phyloP scores from a whole-genome alignment of 2,888 invertebrate genomes.

The Brachyptera risi region DNA sequence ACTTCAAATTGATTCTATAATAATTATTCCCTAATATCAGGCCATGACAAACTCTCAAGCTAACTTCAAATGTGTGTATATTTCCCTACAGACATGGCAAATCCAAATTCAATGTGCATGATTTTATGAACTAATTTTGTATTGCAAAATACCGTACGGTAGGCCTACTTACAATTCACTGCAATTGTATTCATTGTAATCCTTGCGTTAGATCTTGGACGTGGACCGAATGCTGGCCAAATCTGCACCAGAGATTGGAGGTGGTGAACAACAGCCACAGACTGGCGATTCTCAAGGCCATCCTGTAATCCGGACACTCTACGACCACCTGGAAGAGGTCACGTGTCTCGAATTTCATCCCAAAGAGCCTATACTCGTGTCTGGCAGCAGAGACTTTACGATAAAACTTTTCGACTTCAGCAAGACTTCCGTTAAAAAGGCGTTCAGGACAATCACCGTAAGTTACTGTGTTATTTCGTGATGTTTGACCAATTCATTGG shows the following conservation, averaged over 20 bases:
- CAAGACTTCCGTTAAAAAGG: constrained; percentile 97
- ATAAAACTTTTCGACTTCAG: constrained; percentile 97
- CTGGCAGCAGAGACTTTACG: constrained; percentile 90
- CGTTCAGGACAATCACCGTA: constrained; percentile 90
- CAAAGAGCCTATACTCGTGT: constrained; percentile 87
- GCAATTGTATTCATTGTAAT: background rate
- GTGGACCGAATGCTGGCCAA: constrained; percentile 99
- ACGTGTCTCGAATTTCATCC: constrained; percentile 97
- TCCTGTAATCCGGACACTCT: constrained; percentile 95
- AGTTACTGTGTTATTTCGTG: constrained; percentile 38
- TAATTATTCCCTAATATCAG: too few species aligned
- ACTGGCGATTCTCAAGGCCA: constrained; percentile 88
- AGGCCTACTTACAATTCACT: background rate
- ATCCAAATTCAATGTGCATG: too few species aligned
- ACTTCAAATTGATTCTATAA: too few species aligned
- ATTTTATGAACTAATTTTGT: too few species aligned
- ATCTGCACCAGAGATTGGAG: constrained; percentile 87
- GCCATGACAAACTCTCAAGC: too few species aligned
- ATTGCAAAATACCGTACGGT: too few species aligned
- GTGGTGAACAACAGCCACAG: constrained; percentile 48
- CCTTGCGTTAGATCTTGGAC: constrained; percentile 70
- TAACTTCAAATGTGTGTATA: too few species aligned
- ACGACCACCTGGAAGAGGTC: constrained; percentile 97
- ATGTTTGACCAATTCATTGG: too few species aligned
- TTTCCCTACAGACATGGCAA: too few species aligned